Percentiles rank a stretch among this genome's conserved stretches.
These are phyloP conservation scores for Pomatostomus ruficeps DNA, from an alignment of 2,113 vertebrate genomes.

Conservation along the genomic window DNA sequence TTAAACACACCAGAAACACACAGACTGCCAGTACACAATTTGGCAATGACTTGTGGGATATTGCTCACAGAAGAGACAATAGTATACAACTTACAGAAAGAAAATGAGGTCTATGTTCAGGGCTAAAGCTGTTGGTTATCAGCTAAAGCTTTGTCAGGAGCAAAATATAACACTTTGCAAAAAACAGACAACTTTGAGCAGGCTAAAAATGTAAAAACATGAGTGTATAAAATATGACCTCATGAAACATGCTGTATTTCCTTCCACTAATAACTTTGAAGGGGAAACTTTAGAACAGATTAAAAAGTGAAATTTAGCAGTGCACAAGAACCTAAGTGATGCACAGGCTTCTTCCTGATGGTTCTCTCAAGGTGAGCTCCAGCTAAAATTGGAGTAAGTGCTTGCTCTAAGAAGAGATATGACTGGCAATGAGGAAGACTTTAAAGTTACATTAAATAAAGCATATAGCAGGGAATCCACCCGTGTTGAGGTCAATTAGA, in stretches of 20 bases:
- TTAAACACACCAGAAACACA: too few species aligned
- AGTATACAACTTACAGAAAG: slow-evolving; percentile 12
- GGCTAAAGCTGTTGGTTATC: background rate
- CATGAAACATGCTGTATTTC: background rate
- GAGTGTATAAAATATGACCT: background rate
- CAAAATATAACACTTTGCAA: background rate
- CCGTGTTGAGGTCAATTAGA: background rate
- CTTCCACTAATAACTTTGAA: background rate
- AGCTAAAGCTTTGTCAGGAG: background rate
- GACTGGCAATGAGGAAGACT: background rate
- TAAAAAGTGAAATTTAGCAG: background rate
- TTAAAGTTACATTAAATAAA: background rate
- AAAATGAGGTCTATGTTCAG: background rate
- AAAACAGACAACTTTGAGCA: background rate
- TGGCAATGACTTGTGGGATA: slow-evolving; percentile 13
- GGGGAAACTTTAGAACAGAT: background rate
- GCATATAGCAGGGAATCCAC: background rate
- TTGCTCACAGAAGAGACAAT: background rate
- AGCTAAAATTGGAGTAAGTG: background rate
- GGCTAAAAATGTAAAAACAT: background rate
- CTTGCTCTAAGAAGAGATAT: background rate
- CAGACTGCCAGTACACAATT: too few species aligned
- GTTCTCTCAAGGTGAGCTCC: background rate
- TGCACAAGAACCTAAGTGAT: background rate
- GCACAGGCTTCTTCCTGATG: background rate